Evolutionary conservation across 1,140 invertebrate species (phyloP).

Genomic region (Limonius californicus): DNA sequence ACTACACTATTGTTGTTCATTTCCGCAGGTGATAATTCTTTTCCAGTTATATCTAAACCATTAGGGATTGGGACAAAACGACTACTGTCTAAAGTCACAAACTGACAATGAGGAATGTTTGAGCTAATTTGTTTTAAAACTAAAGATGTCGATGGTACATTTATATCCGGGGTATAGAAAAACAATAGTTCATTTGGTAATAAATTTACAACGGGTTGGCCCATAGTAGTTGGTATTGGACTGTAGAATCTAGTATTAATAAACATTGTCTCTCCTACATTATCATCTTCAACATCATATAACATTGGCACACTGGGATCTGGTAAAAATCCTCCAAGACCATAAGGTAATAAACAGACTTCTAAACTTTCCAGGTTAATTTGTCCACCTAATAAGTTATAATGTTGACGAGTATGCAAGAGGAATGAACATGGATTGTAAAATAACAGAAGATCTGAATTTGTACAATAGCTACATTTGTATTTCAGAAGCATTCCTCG

Average conservation of each 20-base stretch:
- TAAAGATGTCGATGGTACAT: constrained; percentile 18
- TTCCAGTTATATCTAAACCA: background rate
- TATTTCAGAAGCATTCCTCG: constrained; percentile 33
- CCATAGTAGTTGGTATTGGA: constrained; percentile 29
- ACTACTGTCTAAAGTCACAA: constrained; percentile 28
- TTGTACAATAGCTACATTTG: constrained; percentile 34
- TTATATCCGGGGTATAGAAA: background rate
- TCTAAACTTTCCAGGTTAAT: constrained; percentile 37
- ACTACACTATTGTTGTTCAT: background rate
- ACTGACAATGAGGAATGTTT: constrained; percentile 37
- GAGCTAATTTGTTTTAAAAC: constrained; percentile 34
- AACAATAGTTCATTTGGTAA: constrained; percentile 34
- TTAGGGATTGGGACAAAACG: background rate
- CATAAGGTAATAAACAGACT: constrained; percentile 29
- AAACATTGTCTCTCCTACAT: constrained; percentile 17
- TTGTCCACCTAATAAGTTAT: constrained; percentile 25
- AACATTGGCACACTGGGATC: constrained; percentile 32
- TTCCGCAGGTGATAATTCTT: background rate
- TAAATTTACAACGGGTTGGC: constrained; percentile 31
- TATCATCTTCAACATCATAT: constrained; percentile 36
- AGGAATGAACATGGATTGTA: constrained; percentile 41
- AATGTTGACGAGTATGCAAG: constrained; percentile 40
- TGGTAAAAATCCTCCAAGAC: constrained; percentile 33
- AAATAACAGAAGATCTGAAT: constrained; percentile 25
- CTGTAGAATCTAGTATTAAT: constrained; percentile 38